A percentile compares a stretch with the other conserved stretches of the same genome.
Conservation (phyloP, 2,888 invertebrate genomes). For the Hypercompe scribonia region DNA sequence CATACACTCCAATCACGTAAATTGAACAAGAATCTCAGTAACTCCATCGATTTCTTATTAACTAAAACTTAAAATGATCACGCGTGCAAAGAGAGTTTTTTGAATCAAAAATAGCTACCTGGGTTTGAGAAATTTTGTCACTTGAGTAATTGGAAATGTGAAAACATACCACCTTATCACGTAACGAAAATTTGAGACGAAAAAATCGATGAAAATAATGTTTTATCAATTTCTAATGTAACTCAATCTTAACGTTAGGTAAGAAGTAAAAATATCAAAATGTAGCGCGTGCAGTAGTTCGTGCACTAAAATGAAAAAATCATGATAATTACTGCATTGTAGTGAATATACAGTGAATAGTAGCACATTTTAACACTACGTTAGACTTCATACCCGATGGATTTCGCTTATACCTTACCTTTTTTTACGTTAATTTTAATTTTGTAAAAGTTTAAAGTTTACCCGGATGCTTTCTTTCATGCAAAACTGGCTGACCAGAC, state of each 20-base stretch:
- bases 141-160: background rate
- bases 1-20: background rate
- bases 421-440: no score
- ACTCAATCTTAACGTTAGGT: background rate
- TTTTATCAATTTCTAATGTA: background rate
- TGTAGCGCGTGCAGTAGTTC: background rate
- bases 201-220: background rate
- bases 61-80: background rate
- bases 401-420: background rate
- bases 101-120: background rate
- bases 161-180: background rate
- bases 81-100: background rate
- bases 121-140: background rate
- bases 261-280: background rate
- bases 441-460: no score
- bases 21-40: background rate
- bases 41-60: background rate
- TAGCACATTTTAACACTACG: background rate
- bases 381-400: background rate
- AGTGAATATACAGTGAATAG: background rate
- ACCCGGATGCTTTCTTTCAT: no score
- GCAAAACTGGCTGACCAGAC: no score
- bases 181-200: background rate
- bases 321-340: background rate
- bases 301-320: conserved; percentile 4